Base-by-base conservation (phyloP, 37 sponge, comb jelly and placozoan genomes). In the Hormiphora californensis region DNA sequence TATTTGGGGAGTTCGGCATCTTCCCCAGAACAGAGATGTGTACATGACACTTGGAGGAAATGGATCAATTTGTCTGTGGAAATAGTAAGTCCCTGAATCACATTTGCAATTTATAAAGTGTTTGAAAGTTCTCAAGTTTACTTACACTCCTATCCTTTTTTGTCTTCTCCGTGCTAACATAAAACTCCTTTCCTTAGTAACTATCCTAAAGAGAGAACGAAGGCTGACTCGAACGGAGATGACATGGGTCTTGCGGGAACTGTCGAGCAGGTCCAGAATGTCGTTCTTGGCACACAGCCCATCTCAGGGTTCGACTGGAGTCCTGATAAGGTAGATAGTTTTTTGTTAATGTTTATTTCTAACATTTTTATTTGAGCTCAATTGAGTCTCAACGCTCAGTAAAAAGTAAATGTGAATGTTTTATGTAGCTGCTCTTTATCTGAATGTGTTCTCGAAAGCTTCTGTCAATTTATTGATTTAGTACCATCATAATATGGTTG, bases 21-120 rank as follows among this genome's bases (percentile, higher is more conserved):
- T 95, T 25, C 99, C 99, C 53, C 95, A 95, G 63, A 98, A 98
- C 61, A 91, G 99, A 86, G 99, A 98, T 28, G 51, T 98, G 0
- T 98, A 95, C 87, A 89, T 92, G 88, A 95, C 95, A 0, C 85
- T 88, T 44, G 99, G 95, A 11, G 99, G 93, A 2, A 90, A 89
- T 39, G 99, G 99, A 22, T 51, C 91, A 17, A 40, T 98, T 30
- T 57, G 89, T 88, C 81, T 98, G 4, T 98, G 99, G 99, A 98
- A 98, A 94, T 98, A 98, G 99, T 98, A 59, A 92, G 94, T 63
- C 5, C 63, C 33, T 41, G 41, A 46, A 37, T 73, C 32, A 21
- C 65, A 19, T 21, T 30, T 30, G 57, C 41, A 1, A 86, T 86
- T 86, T 9, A 7, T 36, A 86, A 86, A n/a, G 21, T 36, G 35